These are phyloP conservation scores for Barbus barbus DNA, from an alignment of 2,113 vertebrate species.

Conservation along the genomic window DNA sequence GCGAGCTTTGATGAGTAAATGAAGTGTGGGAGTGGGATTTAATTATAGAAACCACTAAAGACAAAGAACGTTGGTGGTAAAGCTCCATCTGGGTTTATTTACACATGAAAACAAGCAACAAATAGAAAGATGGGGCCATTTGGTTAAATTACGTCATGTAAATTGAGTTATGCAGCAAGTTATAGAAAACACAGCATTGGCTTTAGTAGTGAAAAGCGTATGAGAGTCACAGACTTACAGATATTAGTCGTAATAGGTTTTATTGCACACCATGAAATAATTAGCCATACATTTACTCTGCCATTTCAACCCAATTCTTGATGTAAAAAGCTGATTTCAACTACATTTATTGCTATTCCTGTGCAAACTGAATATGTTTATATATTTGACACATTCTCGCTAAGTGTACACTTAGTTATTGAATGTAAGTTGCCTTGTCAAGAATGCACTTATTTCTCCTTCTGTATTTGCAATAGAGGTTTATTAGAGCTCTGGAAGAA, in stretches of 20 bases:
- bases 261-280: background rate
- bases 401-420: background rate
- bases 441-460: background rate
- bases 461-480: background rate
- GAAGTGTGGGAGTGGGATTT: background rate
- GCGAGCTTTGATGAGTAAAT: background rate
- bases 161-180: background rate
- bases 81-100: background rate
- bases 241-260: background rate
- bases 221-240: background rate
- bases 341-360: background rate
- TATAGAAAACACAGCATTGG: background rate
- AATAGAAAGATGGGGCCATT: background rate
- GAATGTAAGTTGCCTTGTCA: background rate
- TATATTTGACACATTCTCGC: background rate
- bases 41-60: conserved; percentile 1
- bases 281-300: background rate
- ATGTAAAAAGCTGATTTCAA: background rate
- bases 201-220: background rate
- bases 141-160: background rate
- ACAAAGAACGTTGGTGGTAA: background rate
- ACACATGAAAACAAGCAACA: conserved; percentile 2
- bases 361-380: background rate
- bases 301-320: background rate
- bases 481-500: background rate